phyloP scores from a whole-genome alignment of 2,113 vertebrate species.

The Perognathus longimembris region DNA sequence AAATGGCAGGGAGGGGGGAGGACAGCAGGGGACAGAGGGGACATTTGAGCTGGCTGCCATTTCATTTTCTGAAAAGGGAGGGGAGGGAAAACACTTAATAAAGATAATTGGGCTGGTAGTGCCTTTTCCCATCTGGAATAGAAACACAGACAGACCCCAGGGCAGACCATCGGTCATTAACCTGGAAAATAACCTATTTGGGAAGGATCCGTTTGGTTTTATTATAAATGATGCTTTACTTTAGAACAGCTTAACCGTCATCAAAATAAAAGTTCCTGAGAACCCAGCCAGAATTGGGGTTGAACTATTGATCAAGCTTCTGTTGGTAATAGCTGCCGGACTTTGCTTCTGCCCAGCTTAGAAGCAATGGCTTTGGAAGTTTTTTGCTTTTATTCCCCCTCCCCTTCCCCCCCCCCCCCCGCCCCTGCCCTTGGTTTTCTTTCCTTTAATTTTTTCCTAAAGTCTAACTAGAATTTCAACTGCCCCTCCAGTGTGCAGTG shows the following conservation, averaged over 20 bases:
- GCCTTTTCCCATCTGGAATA: slow-evolving; percentile 79
- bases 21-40: slow-evolving; percentile 42
- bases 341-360: not conserved
- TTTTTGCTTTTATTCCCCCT: not conserved
- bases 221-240: slow-evolving; percentile 74
- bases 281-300: slow-evolving; percentile 71
- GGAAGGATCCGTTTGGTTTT: slow-evolving; percentile 83
- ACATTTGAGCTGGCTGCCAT: slow-evolving; percentile 64
- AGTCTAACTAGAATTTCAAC: slow-evolving; percentile 66
- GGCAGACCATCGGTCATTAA: slow-evolving; percentile 81
- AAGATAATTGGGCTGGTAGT: slow-evolving; percentile 80
- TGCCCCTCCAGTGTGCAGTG: slow-evolving; percentile 53
- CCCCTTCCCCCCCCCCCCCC: too few relatives aligned
- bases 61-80: slow-evolving; percentile 73
- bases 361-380: slow-evolving; percentile 68
- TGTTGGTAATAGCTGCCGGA: slow-evolving; percentile 67
- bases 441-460: not conserved
- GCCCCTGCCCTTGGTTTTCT: too few relatives aligned
- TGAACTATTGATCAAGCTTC: slow-evolving; percentile 78
- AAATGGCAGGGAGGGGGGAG: slow-evolving; percentile 73
- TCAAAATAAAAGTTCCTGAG: slow-evolving; percentile 80
- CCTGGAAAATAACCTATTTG: slow-evolving; percentile 83
- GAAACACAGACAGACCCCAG: slow-evolving; percentile 76
- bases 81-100: slow-evolving; percentile 80
- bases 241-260: slow-evolving; percentile 80